phyloP scores from a whole-genome alignment of 2,888 invertebrate species.

The Automeris io region DNA sequence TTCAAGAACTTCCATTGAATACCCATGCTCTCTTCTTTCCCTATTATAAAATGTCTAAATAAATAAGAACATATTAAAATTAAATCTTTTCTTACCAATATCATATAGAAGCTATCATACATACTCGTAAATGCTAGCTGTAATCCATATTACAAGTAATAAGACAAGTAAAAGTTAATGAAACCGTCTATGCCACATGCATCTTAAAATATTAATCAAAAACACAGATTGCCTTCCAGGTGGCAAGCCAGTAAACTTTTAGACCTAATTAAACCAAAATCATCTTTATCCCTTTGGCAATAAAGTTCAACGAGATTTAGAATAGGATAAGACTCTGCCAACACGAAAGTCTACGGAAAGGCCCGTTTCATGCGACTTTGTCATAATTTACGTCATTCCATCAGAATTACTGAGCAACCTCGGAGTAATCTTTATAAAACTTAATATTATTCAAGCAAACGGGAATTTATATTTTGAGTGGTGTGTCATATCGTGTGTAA shows the following conservation, averaged over 20 bases:
- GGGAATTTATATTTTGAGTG: conserved; percentile 10
- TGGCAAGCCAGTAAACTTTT: conserved; percentile 12
- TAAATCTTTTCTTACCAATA: too few species aligned
- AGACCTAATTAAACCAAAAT: conserved; percentile 16
- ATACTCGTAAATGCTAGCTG: too few species aligned
- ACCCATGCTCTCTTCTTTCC: too few species aligned
- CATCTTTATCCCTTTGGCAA: conserved; percentile 17
- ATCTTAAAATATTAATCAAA: conserved; percentile 19
- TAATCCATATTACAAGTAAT: too few species aligned
- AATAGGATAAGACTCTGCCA: conserved; percentile 18
- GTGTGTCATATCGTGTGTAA: conserved; percentile 2
- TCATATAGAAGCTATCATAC: too few species aligned
- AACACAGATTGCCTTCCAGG: conserved; percentile 15
- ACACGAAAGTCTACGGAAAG: conserved; percentile 20
- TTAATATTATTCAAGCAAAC: conserved; percentile 31
- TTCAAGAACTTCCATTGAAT: too few species aligned
- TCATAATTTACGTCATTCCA: conserved; percentile 47
- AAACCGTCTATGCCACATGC: too few species aligned
- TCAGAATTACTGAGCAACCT: conserved; percentile 45
- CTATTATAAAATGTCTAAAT: too few species aligned
- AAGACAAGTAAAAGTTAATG: too few species aligned
- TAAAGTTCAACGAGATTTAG: conserved; percentile 17
- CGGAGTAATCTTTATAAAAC: conserved; percentile 45
- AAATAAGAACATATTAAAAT: too few species aligned
- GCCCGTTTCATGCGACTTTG: conserved; percentile 33